These are phyloP conservation scores for Isotomurus palustris DNA, from an alignment of 2,888 invertebrate genomes.

Conservation along the genomic window DNA sequence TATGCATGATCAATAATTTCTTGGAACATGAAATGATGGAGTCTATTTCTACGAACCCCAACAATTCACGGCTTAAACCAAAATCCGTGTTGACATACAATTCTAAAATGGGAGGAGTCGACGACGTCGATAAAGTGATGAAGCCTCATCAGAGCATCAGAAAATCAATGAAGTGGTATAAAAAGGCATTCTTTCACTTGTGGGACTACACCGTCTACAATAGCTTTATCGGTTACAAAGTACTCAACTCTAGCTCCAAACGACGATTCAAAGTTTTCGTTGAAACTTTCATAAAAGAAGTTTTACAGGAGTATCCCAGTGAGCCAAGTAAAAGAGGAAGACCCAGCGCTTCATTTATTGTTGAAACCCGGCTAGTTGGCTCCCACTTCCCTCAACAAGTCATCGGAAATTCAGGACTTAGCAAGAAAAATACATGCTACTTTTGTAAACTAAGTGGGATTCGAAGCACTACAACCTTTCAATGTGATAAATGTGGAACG, in stretches of 20 bases:
- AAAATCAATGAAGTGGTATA: conserved; percentile 32
- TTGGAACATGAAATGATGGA: conserved; percentile 14
- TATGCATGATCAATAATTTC: conserved; percentile 18
- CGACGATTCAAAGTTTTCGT: no score
- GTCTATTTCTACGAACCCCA: conserved; percentile 1
- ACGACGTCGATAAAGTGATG: conserved; percentile 15
- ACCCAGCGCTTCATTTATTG: no score
- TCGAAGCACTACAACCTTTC: no score
- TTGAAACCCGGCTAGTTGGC: no score
- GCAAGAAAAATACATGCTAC: no score
- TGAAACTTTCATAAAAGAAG: no score
- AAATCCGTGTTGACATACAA: conserved; percentile 21
- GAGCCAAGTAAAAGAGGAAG: no score
- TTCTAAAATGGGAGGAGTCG: conserved; percentile 24
- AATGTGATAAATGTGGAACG: no score
- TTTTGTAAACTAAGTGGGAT: no score
- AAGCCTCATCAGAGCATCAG: conserved; percentile 4
- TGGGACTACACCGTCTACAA: conserved; percentile 21
- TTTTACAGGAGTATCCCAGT: no score
- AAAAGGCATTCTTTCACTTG: conserved; percentile 25
- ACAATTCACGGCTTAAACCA: conserved; percentile 17
- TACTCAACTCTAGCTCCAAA: background rate
- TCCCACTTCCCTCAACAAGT: no score
- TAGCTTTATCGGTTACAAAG: background rate
- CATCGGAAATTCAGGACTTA: no score